Conservation (phyloP, 2,888 invertebrate species). For the Anaspis maculata region DNA sequence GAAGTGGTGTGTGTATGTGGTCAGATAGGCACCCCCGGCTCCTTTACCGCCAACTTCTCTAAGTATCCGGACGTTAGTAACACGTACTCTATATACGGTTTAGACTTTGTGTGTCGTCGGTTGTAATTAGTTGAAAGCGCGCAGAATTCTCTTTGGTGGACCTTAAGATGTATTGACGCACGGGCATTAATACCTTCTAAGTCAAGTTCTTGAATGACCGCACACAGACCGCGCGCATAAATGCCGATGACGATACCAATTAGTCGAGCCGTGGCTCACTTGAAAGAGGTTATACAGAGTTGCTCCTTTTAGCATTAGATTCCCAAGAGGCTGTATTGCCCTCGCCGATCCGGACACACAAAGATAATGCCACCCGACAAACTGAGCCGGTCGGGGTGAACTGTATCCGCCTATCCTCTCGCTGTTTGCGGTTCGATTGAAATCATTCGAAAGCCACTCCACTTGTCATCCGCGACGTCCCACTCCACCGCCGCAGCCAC, state of each 20-base stretch:
- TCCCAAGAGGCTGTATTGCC: constrained; percentile 17
- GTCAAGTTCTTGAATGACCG: constrained; percentile 37
- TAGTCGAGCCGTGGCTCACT: constrained; percentile 18
- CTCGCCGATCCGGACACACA: constrained; percentile 21
- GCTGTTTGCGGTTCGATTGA: constrained; percentile 39
- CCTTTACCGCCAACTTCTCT: constrained; percentile 33
- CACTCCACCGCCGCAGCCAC: constrained; percentile 11
- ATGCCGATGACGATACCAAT: constrained; percentile 24
- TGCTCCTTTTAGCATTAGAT: constrained; percentile 27
- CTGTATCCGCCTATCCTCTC: constrained; percentile 20
- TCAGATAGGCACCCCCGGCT: constrained; percentile 31
- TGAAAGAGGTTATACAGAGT: constrained; percentile 23
- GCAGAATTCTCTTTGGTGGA: constrained; percentile 30
- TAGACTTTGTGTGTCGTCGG: constrained; percentile 34
- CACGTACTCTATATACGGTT: constrained; percentile 25
- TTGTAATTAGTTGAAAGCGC: constrained; percentile 40
- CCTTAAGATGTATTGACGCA: constrained; percentile 38
- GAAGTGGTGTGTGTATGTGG: constrained; percentile 35
- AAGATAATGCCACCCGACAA: constrained; percentile 33
- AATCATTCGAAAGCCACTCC: constrained; percentile 38
- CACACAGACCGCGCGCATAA: constrained; percentile 18
- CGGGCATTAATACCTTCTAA: constrained; percentile 35
- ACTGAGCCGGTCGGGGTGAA: constrained; percentile 20
- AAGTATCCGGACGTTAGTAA: constrained; percentile 31
- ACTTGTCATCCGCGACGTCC: constrained; percentile 34